These are phyloP conservation scores for Aramus guarauna DNA, from an alignment of 2,113 vertebrate genomes.

Conservation along the genomic window DNA sequence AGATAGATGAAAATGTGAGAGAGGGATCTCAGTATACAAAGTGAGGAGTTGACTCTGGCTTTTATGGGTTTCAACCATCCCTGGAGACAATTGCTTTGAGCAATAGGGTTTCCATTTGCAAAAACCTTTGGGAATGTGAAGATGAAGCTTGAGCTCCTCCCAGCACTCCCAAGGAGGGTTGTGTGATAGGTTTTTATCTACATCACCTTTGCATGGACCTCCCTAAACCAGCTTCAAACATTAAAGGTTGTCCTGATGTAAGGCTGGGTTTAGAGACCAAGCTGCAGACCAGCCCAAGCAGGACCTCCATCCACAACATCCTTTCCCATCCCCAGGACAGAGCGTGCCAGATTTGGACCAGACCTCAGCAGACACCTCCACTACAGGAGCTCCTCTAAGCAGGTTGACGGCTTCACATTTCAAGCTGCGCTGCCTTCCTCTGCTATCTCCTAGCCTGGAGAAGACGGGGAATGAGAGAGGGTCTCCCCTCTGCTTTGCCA, in stretches of 20 bases:
- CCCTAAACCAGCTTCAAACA: neutral
- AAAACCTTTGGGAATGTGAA: neutral
- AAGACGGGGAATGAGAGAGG: neutral
- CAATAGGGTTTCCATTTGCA: neutral
- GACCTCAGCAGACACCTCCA: neutral
- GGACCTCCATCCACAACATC: neutral
- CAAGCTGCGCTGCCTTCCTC: neutral
- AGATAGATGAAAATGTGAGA: neutral
- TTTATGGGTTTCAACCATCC: neutral
- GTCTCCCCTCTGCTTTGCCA: neutral
- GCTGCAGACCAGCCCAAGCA: accelerated
- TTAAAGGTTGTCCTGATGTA: neutral
- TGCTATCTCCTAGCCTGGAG: neutral
- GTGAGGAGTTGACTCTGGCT: neutral
- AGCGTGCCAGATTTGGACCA: neutral
- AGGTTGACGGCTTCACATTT: neutral
- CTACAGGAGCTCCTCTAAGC: neutral
- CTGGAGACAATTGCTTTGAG: neutral
- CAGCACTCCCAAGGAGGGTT: neutral
- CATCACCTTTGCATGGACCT: neutral
- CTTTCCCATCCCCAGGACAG: neutral
- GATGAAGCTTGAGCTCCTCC: neutral
- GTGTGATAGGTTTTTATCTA: neutral
- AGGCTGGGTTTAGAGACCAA: neutral
- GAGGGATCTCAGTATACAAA: neutral